Evolutionary conservation across 2,113 vertebrate genomes (phyloP).

Genomic region (Amblyornis subalaris): DNA sequence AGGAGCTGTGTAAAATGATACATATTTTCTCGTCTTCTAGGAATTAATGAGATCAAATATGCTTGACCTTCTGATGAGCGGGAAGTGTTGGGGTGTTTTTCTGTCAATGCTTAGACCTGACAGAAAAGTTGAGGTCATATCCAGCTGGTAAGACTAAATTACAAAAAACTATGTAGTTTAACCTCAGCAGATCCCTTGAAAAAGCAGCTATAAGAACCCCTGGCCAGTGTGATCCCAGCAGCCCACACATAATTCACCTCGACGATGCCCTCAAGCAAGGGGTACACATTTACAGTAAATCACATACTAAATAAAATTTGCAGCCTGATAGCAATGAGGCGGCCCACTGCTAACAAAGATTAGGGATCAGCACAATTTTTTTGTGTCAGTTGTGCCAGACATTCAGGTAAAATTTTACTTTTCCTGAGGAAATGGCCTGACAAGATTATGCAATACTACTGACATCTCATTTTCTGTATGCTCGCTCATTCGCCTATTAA

Average conservation of each 20-base stretch:
- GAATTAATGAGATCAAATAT: not conserved
- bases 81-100: not conserved
- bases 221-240: not conserved
- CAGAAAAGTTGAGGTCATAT: not conserved
- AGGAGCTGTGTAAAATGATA: not conserved
- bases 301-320: slow-evolving; percentile 10
- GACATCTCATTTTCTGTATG: not conserved
- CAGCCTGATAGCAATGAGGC: slow-evolving; percentile 13
- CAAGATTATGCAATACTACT: slow-evolving; percentile 18
- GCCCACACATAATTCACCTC: not conserved
- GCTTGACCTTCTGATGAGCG: not conserved
- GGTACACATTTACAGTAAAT: slow-evolving; percentile 35
- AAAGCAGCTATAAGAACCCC: not conserved
- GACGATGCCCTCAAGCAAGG: not conserved
- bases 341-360: not conserved
- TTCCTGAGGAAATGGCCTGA: not conserved
- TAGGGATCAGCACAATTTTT: slow-evolving; percentile 12
- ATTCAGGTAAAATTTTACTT: slow-evolving; percentile 24
- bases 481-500: not conserved
- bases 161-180: not conserved
- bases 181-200: not conserved
- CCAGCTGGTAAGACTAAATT: not conserved
- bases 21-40: not conserved
- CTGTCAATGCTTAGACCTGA: not conserved
- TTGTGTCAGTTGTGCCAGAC: not conserved